These are phyloP conservation scores for Chorisops tibialis DNA, from an alignment of 2,888 invertebrate species.

Conservation along the genomic window DNA sequence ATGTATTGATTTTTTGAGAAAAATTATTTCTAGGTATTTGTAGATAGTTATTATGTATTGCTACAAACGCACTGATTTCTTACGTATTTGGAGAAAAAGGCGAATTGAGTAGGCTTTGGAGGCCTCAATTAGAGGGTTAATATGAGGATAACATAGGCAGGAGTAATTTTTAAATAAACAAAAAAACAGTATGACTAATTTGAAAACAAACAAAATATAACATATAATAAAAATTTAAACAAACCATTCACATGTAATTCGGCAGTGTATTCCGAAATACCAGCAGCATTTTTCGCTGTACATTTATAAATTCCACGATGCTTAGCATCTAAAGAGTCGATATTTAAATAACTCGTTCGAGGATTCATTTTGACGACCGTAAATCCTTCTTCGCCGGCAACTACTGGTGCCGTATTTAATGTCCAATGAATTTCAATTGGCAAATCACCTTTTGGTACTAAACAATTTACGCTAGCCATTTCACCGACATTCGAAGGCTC, in stretches of 20 bases:
- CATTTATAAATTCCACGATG: slow-evolving; percentile 77
- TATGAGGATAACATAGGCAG: too few species aligned
- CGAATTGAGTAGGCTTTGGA: too few species aligned
- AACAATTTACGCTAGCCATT: slow-evolving; percentile 59
- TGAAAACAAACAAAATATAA: too few species aligned
- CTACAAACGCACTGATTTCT: too few species aligned
- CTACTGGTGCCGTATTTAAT: slow-evolving; percentile 59
- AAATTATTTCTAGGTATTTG: too few species aligned
- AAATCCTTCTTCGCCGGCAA: slow-evolving; percentile 51
- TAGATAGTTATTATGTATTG: too few species aligned
- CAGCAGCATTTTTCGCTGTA: slow-evolving; percentile 69
- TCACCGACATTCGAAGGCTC: slow-evolving; percentile 64
- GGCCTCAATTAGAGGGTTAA: too few species aligned
- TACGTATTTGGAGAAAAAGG: too few species aligned
- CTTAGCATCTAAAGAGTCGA: slow-evolving; percentile 62
- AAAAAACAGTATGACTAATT: too few species aligned
- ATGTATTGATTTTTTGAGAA: too few species aligned
- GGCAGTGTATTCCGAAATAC: slow-evolving; percentile 64
- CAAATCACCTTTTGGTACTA: slow-evolving; percentile 67
- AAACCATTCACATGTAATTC: slow-evolving; percentile 60
- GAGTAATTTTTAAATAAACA: too few species aligned
- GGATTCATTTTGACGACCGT: slow-evolving; percentile 47
- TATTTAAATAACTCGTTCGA: slow-evolving; percentile 53
- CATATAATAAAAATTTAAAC: slow-evolving; percentile 29
- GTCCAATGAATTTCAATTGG: slow-evolving; percentile 68